Base-by-base conservation (phyloP, 2,113 vertebrate species). In the Notothenia coriiceps region DNA sequence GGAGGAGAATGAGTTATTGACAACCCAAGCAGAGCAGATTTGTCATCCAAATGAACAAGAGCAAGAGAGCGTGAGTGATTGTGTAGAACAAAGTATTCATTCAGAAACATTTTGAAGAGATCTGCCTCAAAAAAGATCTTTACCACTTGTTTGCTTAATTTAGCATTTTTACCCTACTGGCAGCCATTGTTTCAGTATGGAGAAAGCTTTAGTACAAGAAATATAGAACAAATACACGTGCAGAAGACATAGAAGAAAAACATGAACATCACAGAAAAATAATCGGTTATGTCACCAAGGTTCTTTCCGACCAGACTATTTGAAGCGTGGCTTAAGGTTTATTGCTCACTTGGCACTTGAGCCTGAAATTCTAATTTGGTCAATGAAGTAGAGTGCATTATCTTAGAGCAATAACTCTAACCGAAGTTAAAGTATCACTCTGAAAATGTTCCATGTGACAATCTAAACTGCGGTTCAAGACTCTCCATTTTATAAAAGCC, bases 1-100 rank as follows among this genome's bases (percentile, higher is more conserved):
- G 14, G 56, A 52, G 2, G 11, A 69, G n/a, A 55, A 14, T 57
- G 44, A 85, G 67, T 76, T 65, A 87, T 14, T 70, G 74, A 57
- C 52, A 72, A 52, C 59, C 79, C 25, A 67, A 12, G 59, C 67
- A 60, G 18, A 75, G 63, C 46, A 57, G 35, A 79, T 3, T 76
- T 60, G 62, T 15, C 29, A 72, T 52, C 60, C 61, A 74, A 50
- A 68, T 64, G 44, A 49, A 55, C 2, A 3, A 87, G 43, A 70
- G 49, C 84, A 75, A 64, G 51, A 70, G 18, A 51, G 55, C 0
- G 2, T 7, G 4, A 44, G 10, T 44, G 11, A 64, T 56, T 70
- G 15, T 52, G 44, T 29, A 0, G 0, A 49, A 4, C 17, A 65
- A 57, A 51, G 52, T 46, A 20, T 75, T 50, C 9, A 62, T 50